Evolutionary conservation across 2,113 vertebrate species (phyloP), one percentile per base, ranked within the genome.

Genomic region (Pica pica): DNA sequence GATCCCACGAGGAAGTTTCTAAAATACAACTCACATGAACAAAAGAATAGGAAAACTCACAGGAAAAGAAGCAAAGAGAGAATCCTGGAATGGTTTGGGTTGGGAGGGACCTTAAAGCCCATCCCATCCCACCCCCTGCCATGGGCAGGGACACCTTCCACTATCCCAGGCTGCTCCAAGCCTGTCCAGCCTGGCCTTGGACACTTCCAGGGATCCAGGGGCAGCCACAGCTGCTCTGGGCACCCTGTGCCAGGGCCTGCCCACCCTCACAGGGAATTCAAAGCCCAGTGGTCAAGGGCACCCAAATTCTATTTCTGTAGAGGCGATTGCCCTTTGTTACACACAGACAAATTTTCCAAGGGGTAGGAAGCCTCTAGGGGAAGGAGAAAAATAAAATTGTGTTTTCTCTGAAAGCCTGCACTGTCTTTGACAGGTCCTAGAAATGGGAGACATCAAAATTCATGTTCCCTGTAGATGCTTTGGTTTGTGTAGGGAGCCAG

Each of bases 161-260:
- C 30, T 3, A 0, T 22, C 24, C 39, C 70, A 55, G 30, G 9
- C 0, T n/a, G 16, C 23, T 70, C 19, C 41, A 10, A 78, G 19
- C 22, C 47, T 0, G 0, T 7, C 70, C 78, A 76, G 0, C 26
- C 46, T 35, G 47, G 30, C 28, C 41, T 46, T 21, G 78, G 55
- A 0, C 70, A 47, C 20, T 61, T 0, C 14, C 87, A 76, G 70
- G 61, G 47, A 68, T 61, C 44, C 55, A 82, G 31, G 15, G n/a
- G 7, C 78, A 89, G 47, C n/a, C 70, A 4, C 35, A 83, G 56
- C 41, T 22, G 0, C 47, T 61, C 47, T 68, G 87, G 33, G 10
- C 8, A 69, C 2, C 17, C 18, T 53, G 39, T 68, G 13, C 53
- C 69, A 83, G 46, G 30, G 47, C 21, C 19, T 81, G 0, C 0